Conservation (phyloP, 2,888 invertebrate genomes). For the Phragmatobia fuliginosa region DNA sequence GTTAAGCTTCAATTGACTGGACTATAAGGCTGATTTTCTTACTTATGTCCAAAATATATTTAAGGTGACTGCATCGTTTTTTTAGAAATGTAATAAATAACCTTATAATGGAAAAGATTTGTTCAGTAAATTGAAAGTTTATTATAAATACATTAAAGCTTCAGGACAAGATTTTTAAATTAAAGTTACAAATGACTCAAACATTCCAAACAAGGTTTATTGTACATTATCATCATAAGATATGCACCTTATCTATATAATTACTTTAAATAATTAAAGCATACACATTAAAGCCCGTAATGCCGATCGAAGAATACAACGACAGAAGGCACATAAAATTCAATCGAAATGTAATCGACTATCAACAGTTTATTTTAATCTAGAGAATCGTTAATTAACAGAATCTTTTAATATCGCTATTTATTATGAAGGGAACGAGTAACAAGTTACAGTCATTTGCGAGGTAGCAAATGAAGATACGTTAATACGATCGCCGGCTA, state of each 20-base stretch:
- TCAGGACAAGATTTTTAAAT: constrained; percentile 64
- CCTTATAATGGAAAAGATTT: background rate
- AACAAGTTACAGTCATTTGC: constrained; percentile 55
- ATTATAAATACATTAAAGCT: constrained; percentile 60
- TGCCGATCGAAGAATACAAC: constrained; percentile 49
- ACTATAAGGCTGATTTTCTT: too few species aligned
- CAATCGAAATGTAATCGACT: constrained; percentile 58
- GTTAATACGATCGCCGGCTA: constrained; percentile 54
- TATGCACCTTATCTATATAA: constrained; percentile 70
- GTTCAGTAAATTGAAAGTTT: constrained; percentile 53
- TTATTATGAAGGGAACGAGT: constrained; percentile 57
- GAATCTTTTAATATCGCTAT: constrained; percentile 63
- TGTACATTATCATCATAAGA: constrained; percentile 61
- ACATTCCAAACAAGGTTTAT: constrained; percentile 64
- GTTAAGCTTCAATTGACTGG: too few species aligned
- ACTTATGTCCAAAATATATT: too few species aligned
- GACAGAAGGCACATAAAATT: constrained; percentile 54
- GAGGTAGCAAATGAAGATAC: constrained; percentile 63
- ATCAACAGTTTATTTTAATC: constrained; percentile 69
- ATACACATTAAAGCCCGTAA: constrained; percentile 66
- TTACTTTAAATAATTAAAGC: constrained; percentile 74
- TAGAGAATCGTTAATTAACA: constrained; percentile 67
- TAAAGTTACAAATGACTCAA: constrained; percentile 59
- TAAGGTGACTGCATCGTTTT: too few species aligned
- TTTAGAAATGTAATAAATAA: background rate